phyloP scores from a whole-genome alignment of 2,888 invertebrate genomes.

The Caenorhabditis panamensis region DNA sequence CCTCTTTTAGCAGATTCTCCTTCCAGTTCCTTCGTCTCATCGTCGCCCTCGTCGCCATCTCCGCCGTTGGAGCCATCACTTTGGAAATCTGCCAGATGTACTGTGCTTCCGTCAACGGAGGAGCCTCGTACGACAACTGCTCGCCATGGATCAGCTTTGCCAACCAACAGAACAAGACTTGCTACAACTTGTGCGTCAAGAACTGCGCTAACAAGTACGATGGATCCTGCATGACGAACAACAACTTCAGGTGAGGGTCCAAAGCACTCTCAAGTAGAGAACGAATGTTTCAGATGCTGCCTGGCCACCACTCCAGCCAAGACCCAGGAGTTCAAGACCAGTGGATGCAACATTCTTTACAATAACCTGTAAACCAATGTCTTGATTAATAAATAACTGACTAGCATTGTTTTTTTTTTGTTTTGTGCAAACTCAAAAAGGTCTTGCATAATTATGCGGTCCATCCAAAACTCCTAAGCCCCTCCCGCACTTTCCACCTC shows the following conservation, averaged over 20 bases:
- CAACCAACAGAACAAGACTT: not conserved
- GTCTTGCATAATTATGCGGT: too few relatives aligned
- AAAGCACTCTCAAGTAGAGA: not conserved
- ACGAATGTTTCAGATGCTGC: conserved; percentile 10
- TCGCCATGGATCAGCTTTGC: not conserved
- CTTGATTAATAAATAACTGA: too few relatives aligned
- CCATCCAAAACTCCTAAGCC: too few relatives aligned
- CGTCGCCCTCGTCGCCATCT: not conserved
- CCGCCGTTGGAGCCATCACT: not conserved
- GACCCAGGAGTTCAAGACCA: conserved; percentile 6
- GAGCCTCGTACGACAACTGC: not conserved
- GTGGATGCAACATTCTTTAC: conserved; percentile 12
- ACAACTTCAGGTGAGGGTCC: not conserved
- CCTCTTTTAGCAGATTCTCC: not conserved
- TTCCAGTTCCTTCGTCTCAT: not conserved
- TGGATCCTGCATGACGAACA: not conserved
- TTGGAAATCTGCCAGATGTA: not conserved
- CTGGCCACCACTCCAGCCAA: conserved; percentile 15
- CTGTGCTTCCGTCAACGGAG: not conserved
- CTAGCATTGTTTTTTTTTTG: too few relatives aligned
- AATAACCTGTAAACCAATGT: conserved; percentile 1
- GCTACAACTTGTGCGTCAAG: not conserved
- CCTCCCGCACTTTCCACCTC: too few relatives aligned
- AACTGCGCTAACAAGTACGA: not conserved
- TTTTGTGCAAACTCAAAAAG: too few relatives aligned